phyloP scores from a whole-genome alignment of 2,888 invertebrate species.

The Nysson spinosus region DNA sequence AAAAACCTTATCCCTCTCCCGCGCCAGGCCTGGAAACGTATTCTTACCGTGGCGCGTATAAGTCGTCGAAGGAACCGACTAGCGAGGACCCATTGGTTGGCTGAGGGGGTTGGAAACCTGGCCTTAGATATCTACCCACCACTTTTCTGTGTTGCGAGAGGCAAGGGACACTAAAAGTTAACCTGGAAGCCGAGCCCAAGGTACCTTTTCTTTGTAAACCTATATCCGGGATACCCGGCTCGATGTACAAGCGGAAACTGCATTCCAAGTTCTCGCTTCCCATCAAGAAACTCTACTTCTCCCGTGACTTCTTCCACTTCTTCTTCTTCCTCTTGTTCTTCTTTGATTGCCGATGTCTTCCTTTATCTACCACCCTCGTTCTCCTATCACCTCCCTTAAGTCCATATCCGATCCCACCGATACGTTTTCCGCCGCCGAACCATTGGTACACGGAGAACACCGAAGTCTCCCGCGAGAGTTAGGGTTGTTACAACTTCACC shows the following conservation, averaged over 20 bases:
- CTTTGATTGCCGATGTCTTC: background rate
- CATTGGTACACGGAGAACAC: slow-evolving; percentile 28
- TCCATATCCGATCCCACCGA: no score
- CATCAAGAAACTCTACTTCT: slow-evolving; percentile 31
- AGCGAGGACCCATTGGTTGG: slow-evolving; percentile 1
- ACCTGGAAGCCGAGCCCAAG: slow-evolving; percentile 30
- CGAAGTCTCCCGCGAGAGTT: slow-evolving; percentile 52
- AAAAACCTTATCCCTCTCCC: slow-evolving; percentile 62
- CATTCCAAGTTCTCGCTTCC: slow-evolving; percentile 55
- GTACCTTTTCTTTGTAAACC: slow-evolving; percentile 12
- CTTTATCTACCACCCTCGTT: slow-evolving; percentile 1
- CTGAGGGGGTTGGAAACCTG: slow-evolving; percentile 1
- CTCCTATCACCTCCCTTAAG: no score
- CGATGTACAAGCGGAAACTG: slow-evolving; percentile 57
- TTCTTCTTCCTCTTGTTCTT: slow-evolving; percentile 5
- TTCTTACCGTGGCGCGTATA: slow-evolving; percentile 47
- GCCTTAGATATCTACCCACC: slow-evolving; percentile 56
- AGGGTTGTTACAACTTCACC: slow-evolving; percentile 59
- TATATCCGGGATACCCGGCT: slow-evolving; percentile 29
- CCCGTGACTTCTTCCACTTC: slow-evolving; percentile 8
- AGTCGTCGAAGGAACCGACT: slow-evolving; percentile 32
- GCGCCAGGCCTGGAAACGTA: slow-evolving; percentile 38
- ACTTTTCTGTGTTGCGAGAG: slow-evolving; percentile 61
- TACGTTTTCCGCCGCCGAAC: no score
- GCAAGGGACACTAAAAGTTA: slow-evolving; percentile 59